Base-by-base conservation (phyloP, 1,140 invertebrate genomes). In the Teleogryllus occipitalis region DNA sequence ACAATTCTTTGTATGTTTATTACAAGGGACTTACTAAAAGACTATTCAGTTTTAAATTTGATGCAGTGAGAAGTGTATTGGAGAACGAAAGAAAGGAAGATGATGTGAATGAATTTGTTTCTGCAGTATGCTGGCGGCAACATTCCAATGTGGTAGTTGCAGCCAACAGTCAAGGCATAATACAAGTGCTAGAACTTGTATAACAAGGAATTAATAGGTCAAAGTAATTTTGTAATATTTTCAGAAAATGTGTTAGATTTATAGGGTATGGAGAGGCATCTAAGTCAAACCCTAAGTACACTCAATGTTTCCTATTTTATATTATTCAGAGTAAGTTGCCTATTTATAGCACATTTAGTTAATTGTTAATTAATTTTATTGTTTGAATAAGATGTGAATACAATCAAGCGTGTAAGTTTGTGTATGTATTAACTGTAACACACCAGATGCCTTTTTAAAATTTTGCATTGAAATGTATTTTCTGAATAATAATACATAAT, bases 151-250 rank as follows among this genome's bases (percentile, higher is more conserved):
- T 97, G 79, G 89, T 98, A 76, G 92, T 98, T n/a, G 96, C 96
- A 75, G 97, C 96, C 47, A 98, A 98, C 87, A 97, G 95, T 85
- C 96, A 97, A 88, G 97, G 97, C 80, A 94, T 94, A 82, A 97
- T 97, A 82, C 96, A 96, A 87, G 92, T 96, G 83, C 86, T 96
- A 79, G 93, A 95, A 87, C 87, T 95, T 21, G 90, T 93, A 81
- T 94, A 87, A 87, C 76, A 65, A 65, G 10, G 54, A 65, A 14
- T 65, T 65, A 65, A 14, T 10, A 65, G 54, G 18, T 14, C 10
- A 65, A 14, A 65, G 54, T 65, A 65, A 65, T 65, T 18, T 65
- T 65, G 10, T 65, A 65, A 18, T 14, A 65, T 65, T 65, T 10
- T 65, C 18, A 7, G 54, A 18, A 65, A 18, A 65, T 65, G 18